A percentile compares a stretch with the other conserved stretches of the same genome.
Evolutionary conservation across 2,797 vertebrate species (phyloP).

Genomic region (Muscicapa striata): DNA sequence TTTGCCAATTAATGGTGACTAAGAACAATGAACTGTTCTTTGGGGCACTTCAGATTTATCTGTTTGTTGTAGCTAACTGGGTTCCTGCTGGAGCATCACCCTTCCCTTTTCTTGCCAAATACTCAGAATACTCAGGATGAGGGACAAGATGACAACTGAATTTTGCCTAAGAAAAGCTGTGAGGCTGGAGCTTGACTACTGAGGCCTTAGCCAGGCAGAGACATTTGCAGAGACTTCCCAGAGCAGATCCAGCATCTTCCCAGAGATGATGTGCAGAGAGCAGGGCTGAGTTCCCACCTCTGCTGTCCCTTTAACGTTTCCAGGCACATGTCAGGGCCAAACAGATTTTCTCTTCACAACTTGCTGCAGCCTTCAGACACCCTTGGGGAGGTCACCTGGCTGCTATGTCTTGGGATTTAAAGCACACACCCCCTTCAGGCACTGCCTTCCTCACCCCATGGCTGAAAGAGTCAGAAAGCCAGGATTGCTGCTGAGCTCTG

Average conservation of each 20-base stretch:
- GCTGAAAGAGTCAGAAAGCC: neutral
- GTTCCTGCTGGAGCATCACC: neutral
- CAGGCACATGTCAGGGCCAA: fast-evolving
- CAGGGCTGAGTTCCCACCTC: neutral
- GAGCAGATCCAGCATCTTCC: neutral
- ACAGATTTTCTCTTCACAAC: neutral
- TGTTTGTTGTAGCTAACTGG: neutral
- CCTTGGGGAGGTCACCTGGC: neutral
- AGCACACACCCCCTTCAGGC: neutral
- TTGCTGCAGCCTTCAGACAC: neutral
- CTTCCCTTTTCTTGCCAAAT: neutral
- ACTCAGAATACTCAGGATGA: neutral
- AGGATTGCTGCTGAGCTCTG: neutral
- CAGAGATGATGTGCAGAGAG: fast-evolving
- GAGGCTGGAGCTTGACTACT: neutral
- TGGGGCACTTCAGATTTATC: neutral
- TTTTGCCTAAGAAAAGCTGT: neutral
- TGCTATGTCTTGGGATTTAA: fast-evolving
- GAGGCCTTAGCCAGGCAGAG: neutral
- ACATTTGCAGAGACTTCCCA: neutral
- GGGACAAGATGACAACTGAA: neutral
- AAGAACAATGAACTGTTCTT: neutral
- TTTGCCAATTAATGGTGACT: neutral
- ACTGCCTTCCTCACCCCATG: neutral
- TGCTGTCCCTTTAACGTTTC: neutral